Conservation (phyloP, 2,113 vertebrate species). For the Ageneiosus marmoratus region DNA sequence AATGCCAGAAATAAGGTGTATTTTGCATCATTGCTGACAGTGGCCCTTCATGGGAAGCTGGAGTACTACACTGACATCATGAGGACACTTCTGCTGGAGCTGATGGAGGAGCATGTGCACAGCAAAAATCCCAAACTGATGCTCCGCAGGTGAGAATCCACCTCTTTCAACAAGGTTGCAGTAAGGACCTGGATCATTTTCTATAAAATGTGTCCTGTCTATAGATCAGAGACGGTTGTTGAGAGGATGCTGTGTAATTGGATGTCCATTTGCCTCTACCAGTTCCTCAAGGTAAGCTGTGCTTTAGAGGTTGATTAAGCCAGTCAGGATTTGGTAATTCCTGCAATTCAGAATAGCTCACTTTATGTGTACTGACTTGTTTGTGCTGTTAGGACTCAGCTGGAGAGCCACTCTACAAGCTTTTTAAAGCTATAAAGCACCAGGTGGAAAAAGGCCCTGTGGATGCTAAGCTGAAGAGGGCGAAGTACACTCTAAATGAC, state of each 20-base stretch:
- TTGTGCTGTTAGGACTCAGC: constrained; percentile 82
- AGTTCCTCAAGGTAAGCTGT: constrained; percentile 88
- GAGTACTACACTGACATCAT: constrained; percentile 98
- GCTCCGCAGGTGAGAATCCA: constrained; percentile 83
- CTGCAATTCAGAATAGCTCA: neutral
- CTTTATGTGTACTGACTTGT: constrained; percentile 4
- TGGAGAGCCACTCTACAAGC: constrained; percentile 91
- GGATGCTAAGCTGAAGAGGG: constrained; percentile 91
- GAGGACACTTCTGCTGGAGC: constrained; percentile 90
- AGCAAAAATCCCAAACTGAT: constrained; percentile 97
- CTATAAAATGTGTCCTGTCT: neutral
- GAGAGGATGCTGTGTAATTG: constrained; percentile 99
- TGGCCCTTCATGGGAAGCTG: constrained; percentile 93
- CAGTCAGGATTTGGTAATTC: neutral
- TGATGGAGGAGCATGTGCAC: constrained; percentile 91
- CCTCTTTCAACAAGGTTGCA: neutral
- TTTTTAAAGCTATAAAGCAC: constrained; percentile 96
- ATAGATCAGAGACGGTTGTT: constrained; percentile 95
- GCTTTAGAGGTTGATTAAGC: neutral
- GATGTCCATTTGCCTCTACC: constrained; percentile 99
- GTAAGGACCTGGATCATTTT: neutral
- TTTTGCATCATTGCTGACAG: constrained; percentile 92
- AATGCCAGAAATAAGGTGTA: constrained; percentile 89
- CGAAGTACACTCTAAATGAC: constrained; percentile 96
- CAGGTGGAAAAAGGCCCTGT: constrained; percentile 97